A percentile compares a stretch with the other conserved stretches of the same genome.
Evolutionary conservation across 2,888 invertebrate genomes (phyloP).

Genomic region (Eulithis prunata): DNA sequence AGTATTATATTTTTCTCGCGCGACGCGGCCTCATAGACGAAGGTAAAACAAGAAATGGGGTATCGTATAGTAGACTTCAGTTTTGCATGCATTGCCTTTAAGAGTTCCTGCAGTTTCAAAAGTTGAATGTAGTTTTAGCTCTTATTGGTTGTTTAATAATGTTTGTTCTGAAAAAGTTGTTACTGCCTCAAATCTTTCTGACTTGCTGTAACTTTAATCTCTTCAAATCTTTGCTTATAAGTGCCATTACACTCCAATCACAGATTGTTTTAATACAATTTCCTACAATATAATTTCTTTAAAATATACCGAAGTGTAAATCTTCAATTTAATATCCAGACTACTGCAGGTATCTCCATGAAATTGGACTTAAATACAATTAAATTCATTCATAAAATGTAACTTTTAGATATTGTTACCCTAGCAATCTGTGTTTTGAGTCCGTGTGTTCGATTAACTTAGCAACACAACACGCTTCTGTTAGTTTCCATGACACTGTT

Average conservation of each 20-base stretch:
- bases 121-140: slow-evolving; percentile 13
- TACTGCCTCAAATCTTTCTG: slow-evolving; percentile 3
- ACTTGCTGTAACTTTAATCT: slow-evolving; percentile 60
- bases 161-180: slow-evolving; percentile 8
- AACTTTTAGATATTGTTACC: no score
- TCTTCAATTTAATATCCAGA: no score
- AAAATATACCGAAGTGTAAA: not conserved
- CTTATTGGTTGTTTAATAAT: slow-evolving; percentile 10
- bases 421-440: slow-evolving; percentile 23
- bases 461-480: slow-evolving; percentile 29
- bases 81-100: slow-evolving; percentile 29
- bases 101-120: slow-evolving; percentile 4
- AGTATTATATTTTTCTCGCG: slow-evolving; percentile 50
- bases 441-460: slow-evolving; percentile 14
- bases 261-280: slow-evolving; percentile 10
- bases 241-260: slow-evolving; percentile 25
- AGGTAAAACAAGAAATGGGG: slow-evolving; percentile 45
- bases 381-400: no score
- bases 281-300: not conserved
- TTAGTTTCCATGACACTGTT: slow-evolving; percentile 28
- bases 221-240: slow-evolving; percentile 44
- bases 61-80: slow-evolving; percentile 34
- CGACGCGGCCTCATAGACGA: slow-evolving; percentile 43
- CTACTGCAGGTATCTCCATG: no score
- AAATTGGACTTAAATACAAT: no score